Percentiles rank a stretch among this genome's conserved stretches.
phyloP scores from a whole-genome alignment of 2,888 invertebrate genomes.

The Himalopsyche kuldschensis region DNA sequence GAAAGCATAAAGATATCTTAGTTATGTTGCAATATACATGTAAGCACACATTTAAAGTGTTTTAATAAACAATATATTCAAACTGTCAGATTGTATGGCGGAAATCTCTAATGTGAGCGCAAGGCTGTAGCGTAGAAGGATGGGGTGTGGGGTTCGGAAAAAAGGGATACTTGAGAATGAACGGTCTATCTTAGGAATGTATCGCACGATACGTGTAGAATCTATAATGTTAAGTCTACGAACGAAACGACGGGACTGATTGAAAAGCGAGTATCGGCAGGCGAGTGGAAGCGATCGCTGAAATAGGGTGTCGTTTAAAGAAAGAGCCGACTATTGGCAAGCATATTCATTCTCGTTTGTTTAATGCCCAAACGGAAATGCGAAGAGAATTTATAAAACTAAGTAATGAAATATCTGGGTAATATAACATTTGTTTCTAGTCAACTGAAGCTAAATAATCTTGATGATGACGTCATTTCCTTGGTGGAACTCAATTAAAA shows the following conservation, averaged over 20 bases:
- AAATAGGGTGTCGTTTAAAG: neutral
- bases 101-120: neutral
- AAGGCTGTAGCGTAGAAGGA: neutral
- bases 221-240: conserved; percentile 21
- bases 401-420: too few species aligned
- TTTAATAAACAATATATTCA: conserved; percentile 25
- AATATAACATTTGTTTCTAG: too few species aligned
- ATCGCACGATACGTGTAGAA: conserved; percentile 22
- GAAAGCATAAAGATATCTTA: too few species aligned
- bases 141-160: neutral
- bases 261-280: conserved; percentile 14
- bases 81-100: conserved; percentile 19
- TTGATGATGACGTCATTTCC: too few species aligned
- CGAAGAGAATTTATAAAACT: too few species aligned
- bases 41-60: neutral
- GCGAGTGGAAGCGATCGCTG: neutral
- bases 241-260: conserved; percentile 8
- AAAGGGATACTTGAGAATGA: conserved; percentile 1
- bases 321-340: neutral
- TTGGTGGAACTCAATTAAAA: too few species aligned
- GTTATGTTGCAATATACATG: too few species aligned
- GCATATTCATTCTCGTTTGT: neutral
- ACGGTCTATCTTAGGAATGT: conserved; percentile 16
- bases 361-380: neutral
- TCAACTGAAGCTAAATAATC: too few species aligned